A percentile compares a stretch with the other conserved stretches of the same genome.
Conservation (phyloP, 2,113 vertebrate species). For the Callionymus lyra region DNA sequence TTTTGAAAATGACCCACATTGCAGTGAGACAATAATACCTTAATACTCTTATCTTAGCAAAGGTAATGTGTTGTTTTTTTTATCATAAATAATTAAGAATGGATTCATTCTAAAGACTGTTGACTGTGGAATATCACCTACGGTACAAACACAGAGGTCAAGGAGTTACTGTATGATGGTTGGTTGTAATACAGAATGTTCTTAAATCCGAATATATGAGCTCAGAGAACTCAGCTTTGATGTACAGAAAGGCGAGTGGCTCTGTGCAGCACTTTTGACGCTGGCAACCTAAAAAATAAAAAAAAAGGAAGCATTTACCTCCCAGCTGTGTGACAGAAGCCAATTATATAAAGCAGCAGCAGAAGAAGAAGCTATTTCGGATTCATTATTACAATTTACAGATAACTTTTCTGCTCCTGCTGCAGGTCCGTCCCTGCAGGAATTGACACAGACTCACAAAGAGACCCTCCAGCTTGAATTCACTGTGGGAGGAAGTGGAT, state of each 20-base stretch:
- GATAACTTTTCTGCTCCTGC: slow-evolving; percentile 22
- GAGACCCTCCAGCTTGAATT: slow-evolving; percentile 13
- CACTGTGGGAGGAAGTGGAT: slow-evolving; percentile 51
- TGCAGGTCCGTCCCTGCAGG: slow-evolving; percentile 20
- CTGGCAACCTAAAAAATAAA: slow-evolving; percentile 25
- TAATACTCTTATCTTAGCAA: no score
- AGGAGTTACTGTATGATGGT: no score
- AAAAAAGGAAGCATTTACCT: slow-evolving; percentile 32
- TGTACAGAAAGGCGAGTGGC: slow-evolving; percentile 10
- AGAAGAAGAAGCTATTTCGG: slow-evolving; percentile 19
- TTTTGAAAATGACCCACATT: no score
- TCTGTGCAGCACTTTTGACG: slow-evolving; percentile 29
- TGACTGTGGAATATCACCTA: no score
- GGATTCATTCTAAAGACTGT: no score
- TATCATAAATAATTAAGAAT: no score
- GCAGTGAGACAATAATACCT: no score
- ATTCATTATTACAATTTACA: slow-evolving; percentile 23
- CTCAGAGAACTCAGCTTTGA: slow-evolving; percentile 15
- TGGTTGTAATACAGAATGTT: no score
- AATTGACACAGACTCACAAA: slow-evolving; percentile 16
- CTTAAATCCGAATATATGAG: no score
- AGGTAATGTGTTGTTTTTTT: no score
- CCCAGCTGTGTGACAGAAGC: slow-evolving; percentile 20
- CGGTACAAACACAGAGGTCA: no score
- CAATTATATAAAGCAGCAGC: slow-evolving; percentile 28